phyloP scores from a whole-genome alignment of 1,140 invertebrate genomes.

The Pachypeltis micranthus region DNA sequence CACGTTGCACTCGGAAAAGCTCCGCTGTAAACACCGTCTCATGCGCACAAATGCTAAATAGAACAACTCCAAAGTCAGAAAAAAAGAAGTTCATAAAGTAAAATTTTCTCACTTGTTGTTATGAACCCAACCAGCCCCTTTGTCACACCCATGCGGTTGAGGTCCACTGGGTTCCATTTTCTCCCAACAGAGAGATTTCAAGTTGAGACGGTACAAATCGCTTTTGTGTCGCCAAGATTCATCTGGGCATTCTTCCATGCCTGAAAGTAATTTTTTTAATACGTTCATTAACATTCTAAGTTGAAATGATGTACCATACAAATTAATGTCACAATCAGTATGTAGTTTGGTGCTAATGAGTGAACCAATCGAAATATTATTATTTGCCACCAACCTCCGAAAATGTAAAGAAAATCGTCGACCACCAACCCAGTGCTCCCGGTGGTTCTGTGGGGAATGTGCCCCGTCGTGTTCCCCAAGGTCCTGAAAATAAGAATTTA shows the following conservation, averaged over 20 bases:
- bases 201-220: conserved; percentile 32
- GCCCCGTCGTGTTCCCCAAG: conserved; percentile 24
- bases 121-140: conserved; percentile 36
- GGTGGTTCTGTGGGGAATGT: conserved; percentile 33
- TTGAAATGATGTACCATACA: no score
- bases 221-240: conserved; percentile 4
- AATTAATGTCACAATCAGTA: no score
- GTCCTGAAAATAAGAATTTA: conserved; percentile 20
- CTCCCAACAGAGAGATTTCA: conserved; percentile 32
- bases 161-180: conserved; percentile 24
- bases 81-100: conserved; percentile 10
- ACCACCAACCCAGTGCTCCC: conserved; percentile 33
- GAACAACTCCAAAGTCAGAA: not conserved
- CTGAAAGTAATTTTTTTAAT: no score
- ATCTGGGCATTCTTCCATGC: conserved; percentile 20
- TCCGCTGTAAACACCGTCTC: no score
- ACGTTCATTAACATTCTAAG: no score
- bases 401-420: conserved; percentile 35
- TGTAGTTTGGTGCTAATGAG: no score
- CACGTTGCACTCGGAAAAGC: no score
- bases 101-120: conserved; percentile 33
- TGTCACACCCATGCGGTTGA: conserved; percentile 36
- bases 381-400: conserved; percentile 37
- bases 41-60: no score
- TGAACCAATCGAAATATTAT: no score